Evolutionary conservation across 2,888 invertebrate species (phyloP).

Genomic region (Nesidiocoris tenuis): DNA sequence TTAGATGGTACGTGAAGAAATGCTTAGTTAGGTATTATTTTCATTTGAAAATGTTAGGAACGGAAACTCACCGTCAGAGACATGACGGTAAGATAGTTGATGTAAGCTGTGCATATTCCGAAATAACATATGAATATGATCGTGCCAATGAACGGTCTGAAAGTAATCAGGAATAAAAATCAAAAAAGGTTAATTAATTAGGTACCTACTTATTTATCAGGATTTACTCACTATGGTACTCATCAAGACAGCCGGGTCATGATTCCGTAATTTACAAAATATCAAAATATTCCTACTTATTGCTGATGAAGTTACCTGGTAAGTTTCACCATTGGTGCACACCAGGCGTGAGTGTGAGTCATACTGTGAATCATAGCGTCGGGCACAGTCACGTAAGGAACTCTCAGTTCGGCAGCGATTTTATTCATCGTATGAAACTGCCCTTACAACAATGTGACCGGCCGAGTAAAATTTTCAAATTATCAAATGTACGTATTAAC

Average conservation of each 20-base stretch:
- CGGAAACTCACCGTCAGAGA: conserved; percentile 60
- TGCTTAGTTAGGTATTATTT: too few relatives aligned
- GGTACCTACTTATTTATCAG: not conserved
- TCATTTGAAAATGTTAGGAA: too few relatives aligned
- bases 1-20: too few relatives aligned
- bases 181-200: not conserved
- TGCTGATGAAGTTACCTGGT: too few relatives aligned
- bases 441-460: too few relatives aligned
- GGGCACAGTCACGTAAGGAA: not conserved
- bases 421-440: conserved; percentile 20
- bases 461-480: too few relatives aligned
- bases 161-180: too few relatives aligned
- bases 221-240: not conserved
- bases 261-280: too few relatives aligned
- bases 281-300: too few relatives aligned
- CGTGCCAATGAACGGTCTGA: conserved; percentile 53
- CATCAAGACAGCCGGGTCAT: not conserved
- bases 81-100: conserved; percentile 72
- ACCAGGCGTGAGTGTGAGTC: not conserved
- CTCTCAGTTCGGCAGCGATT: not conserved
- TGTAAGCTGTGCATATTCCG: conserved; percentile 83
- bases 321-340: not conserved
- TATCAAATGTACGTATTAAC: too few relatives aligned
- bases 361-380: conserved; percentile 7
- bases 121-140: conserved; percentile 67